Base-by-base conservation (phyloP, 2,888 invertebrate species). In the Drosophila putrida region DNA sequence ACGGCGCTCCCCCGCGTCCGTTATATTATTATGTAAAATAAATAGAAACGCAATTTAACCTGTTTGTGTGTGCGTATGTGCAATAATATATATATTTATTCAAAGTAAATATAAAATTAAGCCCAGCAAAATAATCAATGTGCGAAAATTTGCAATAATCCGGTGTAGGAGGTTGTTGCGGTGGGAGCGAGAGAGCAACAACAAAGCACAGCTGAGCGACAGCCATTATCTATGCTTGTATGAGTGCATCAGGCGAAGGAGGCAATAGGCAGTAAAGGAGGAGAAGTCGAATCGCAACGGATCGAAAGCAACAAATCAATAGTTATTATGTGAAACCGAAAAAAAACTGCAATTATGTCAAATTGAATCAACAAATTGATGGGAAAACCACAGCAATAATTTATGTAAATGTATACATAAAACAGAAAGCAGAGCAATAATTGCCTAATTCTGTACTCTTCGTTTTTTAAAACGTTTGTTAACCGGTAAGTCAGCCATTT, bases 401-500 rank as follows among this genome's bases (percentile, higher is more conserved):
- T 31, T 41, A 50, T 25, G 10, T 20, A 35, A 2, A 20, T 6
- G 13, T 13, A 6, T 20, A 15, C 10, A 39, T 25, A 46, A 13
- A 46, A 20, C n/a, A 6, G 25, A 46, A 33, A n/a, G 36, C 15
- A 31, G n/a, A 46, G 54, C 64, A 69, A 61, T 50, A 31, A 6
- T 66, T 74, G 67, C 65, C 64, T 43, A 75, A 65, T 68, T 64
- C 61, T 76, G 54, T 61, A 62, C 71, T 54, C 67, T 58, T 63
- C 55, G 20, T 20, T 20, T 63, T 62, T 41, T 20, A 20, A 68
- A 61, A 58, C 75, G 71, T 71, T 65, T 49, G 41, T 73, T 70
- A 73, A 77, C 85, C 74, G 86, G 82, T 83, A 82, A 85, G 82
- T 85, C 66, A 44, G 82, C 82, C 82, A 85, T 82, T 76, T 84